phyloP scores from a whole-genome alignment of 2,888 invertebrate genomes.

The Pachydiplax longipennis region DNA sequence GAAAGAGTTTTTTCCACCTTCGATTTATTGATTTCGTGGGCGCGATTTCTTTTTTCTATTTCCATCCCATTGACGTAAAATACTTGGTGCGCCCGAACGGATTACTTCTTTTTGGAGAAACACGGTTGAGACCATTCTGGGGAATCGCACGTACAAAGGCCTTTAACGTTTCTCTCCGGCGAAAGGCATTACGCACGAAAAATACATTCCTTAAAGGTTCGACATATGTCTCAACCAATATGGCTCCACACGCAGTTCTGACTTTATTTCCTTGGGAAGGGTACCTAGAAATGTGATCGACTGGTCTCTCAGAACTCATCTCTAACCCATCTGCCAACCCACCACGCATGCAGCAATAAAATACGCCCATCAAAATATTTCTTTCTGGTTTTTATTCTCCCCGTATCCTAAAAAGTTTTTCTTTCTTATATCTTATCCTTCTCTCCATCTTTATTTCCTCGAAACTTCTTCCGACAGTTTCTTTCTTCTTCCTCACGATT shows the following conservation, averaged over 20 bases:
- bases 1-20: too few species aligned
- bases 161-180: background rate
- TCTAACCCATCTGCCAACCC: background rate
- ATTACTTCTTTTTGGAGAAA: background rate
- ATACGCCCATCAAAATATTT: background rate
- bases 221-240: background rate
- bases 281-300: background rate
- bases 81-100: background rate
- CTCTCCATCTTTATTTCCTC: background rate
- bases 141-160: background rate
- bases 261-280: background rate
- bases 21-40: too few species aligned
- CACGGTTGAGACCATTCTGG: background rate
- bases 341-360: background rate
- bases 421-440: background rate
- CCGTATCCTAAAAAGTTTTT: background rate
- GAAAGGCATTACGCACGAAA: background rate
- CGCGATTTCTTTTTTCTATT: too few species aligned
- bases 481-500: background rate
- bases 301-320: background rate
- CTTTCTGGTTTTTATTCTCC: background rate
- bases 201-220: background rate
- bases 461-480: background rate
- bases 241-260: constrained; percentile 1
- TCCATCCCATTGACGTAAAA: too few species aligned